Base-by-base conservation (phyloP, 1,140 invertebrate species). In the Aphis craccivora region DNA sequence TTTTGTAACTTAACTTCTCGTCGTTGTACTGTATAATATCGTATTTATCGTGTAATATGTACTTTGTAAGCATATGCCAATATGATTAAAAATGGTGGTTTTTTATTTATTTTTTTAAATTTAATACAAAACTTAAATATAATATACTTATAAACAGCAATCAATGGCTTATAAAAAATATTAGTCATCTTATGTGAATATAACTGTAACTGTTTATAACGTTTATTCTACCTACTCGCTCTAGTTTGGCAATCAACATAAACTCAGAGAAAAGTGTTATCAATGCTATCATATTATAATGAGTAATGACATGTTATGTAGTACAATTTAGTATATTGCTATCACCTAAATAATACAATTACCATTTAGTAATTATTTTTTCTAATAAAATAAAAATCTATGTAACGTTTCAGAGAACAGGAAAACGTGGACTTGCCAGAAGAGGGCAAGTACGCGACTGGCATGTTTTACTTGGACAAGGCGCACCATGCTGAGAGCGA, bases 391-490 rank as follows among this genome's bases (percentile, higher is more conserved):
- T 30, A 4, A 67, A 30, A n/a, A 30, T 67, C 60, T n/a, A 14
- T 67, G 9, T 67, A 89, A 60, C 20, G 23, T 95, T 95, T 76
- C 95, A 98, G 97, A 95, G 97, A 97, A 94, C 96, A 97, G 94
- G 96, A 97, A 94, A 97, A 97, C 94, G 96, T 99, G 92, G 96
- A 97, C 94, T 96, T 99, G 93, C 99, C 99, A 8, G 96, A 97
- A 48, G 96, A 97, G 94, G 99, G 99, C 20, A 96, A 97, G 94
- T 99, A 99, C 96, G 99, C 99, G 67, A 99, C 99, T 23, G 99
- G 99, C 92, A 98, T 99, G 91, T 96, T 99, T 94, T 99, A 98
- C 95, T 95, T 99, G 94, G 98, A 99, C 95, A 97, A 97, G 94
- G 96, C 97, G 25, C 97, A 98, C 94, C 97, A 98, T 94, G 96